Base-by-base conservation (phyloP, 1,140 invertebrate genomes). In the Drosophila bifasciata region DNA sequence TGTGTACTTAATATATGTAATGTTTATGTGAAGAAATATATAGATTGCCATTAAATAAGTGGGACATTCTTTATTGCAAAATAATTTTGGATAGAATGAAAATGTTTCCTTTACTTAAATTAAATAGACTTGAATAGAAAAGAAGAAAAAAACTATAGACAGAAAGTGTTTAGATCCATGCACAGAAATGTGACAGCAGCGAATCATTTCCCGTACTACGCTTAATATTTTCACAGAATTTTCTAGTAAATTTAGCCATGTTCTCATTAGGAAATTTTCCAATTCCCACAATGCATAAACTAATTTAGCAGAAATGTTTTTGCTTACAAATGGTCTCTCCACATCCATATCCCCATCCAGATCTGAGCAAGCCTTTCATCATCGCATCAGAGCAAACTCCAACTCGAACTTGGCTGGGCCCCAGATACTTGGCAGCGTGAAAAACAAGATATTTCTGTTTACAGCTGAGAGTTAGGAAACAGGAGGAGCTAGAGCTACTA, bases 251-350 rank as follows among this genome's bases (percentile, higher is more conserved):
- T 68, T 21, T 44, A 68, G 43, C 48, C 64, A 66, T 43, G 64
- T 68, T 66, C 50, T 68, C 72, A 85, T 80, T 77, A 74, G 68
- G 67, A 79, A 75, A 88, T 81, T 75, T 75, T 67, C 69, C 83
- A 86, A 78, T 81, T 77, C 67, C 73, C 68, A 70, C 63, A 86
- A 81, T 79, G 80, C 80, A 71, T 51, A 85, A 84, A 88, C 81
- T 88, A 86, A 88, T 86, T 86, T 86, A 55, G 83, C 81, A 81
- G 83, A 86, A 88, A 88, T 85, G 80, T 88, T 86, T 86, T 85
- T 86, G 81, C 81, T 86, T 88, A 86, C 81, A 86, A 85, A 86
- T 85, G 79, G 72, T 70, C 71, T 70, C 71, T 11, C 23, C 40
- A 46, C 28, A 57, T 51, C 48, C 71, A 28, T 46, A 57, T 50